Conservation (phyloP, 2,797 vertebrate species). For the Arctocebus calabarensis region DNA sequence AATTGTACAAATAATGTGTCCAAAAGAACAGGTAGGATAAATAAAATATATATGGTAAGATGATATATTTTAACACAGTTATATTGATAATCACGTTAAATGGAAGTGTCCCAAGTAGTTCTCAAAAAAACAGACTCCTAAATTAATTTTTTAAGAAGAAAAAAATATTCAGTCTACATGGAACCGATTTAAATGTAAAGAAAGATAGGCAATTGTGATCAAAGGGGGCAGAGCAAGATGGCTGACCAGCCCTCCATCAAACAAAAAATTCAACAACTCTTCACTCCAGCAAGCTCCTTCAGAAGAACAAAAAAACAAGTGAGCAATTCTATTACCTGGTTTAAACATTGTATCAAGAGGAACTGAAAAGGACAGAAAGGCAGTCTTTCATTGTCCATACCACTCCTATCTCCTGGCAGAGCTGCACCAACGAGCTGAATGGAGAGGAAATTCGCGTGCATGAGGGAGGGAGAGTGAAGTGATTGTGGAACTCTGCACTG, state of each 20-base stretch:
- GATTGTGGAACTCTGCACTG: neutral
- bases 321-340: neutral
- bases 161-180: neutral
- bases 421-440: neutral
- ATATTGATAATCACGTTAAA: neutral
- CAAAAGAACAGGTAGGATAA: neutral
- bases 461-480: neutral
- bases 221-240: neutral
- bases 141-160: neutral
- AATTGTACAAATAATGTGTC: conserved; percentile 11
- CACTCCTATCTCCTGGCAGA: neutral
- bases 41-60: neutral
- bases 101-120: neutral
- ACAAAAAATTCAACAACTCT: neutral
- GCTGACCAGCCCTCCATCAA: neutral
- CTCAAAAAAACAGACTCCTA: neutral
- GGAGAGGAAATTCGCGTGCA: neutral
- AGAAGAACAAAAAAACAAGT: neutral
- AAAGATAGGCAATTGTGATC: neutral
- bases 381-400: neutral
- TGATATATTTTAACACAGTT: conserved; percentile 8
- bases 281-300: neutral
- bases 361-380: neutral
- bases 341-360: neutral
- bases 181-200: conserved; percentile 19